Base-by-base conservation (phyloP, 2,888 invertebrate genomes). In the Lathronympha strigana region DNA sequence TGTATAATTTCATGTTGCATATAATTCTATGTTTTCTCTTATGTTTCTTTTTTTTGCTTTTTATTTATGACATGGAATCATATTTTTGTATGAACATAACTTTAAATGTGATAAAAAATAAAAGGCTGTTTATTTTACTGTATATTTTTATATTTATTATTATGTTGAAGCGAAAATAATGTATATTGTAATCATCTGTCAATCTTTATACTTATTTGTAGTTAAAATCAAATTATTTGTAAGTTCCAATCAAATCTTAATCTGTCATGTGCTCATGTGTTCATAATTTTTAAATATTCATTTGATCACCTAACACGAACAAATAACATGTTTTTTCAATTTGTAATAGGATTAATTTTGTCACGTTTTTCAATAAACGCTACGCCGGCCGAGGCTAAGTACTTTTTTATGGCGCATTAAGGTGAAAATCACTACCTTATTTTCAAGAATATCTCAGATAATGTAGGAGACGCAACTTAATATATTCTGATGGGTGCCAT, bases 401-500 rank as follows among this genome's bases (percentile, higher is more conserved):
- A 60, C 19, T 25, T 55, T 45, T 60, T 60, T 60, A 63, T 43
- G 21, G 19, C 45, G 38, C 25, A 36, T 61, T 51, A 51, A 50
- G 17, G 55, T 36, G 36, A 51, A 47, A 55, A 54, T 28, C 19
- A 57, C 45, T 31, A 55, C 40, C 28, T 55, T 55, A 55, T 57
- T 43, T 47, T 57, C 43, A 45, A 54, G 23, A 53, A 53, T 53
- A 53, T 45, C 47, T 49, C 9, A 31, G 43, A n/a, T 61, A 50
- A 49, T 51, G 72, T 76, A 71, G 72, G 69, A 71, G 71, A 73
- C 74, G 67, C 67, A 53, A 63, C 66, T 66, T 67, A 71, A 75
- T 72, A 71, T 77, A 79, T 78, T 73, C 63, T 64, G 73, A 75
- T 74, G 70, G 70, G 69, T 61, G 68, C 69, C 69, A 69, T 72